Base-by-base conservation (phyloP, 1,140 invertebrate species). In the Metopolophium dirhodum region DNA sequence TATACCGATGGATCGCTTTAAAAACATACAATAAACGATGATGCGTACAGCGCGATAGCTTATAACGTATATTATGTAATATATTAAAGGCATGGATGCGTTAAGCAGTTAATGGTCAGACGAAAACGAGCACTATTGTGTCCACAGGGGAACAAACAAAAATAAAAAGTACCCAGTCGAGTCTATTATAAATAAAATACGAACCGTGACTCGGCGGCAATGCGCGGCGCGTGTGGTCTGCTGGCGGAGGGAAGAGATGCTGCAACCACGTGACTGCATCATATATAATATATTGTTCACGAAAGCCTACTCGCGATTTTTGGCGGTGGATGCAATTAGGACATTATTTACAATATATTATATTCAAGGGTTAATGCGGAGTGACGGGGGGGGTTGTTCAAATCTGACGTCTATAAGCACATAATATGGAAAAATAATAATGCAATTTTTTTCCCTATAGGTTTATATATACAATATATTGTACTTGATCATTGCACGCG, bases 101-200 rank as follows among this genome's bases (percentile, higher is more conserved):
- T n/a, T 77, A 77, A n/a, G 61, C 61, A n/a, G 61, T 77, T 77
- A 77, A 77, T 77, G 61, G n/a, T 77, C 61, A 77, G 61, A 77
- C 14, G 30, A 77, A 35, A 77, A 77, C 30, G n/a, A 77, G n/a
- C 61, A 77, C 61, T 77, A 77, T 77, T 77, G 61, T 77, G 61
- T 77, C 61, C 61, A 77, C 18, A 18, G 61, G n/a, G 61, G 61
- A 77, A 77, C 61, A 77, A 77, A 77, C 30, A 77, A 77, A 77
- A 77, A 54, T 22, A 77, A 77, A 77, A n/a, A 68, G 30, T n/a
- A 77, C 61, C n/a, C 14, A 35, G 61, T n/a, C 61, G 61, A 77
- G 30, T 77, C 61, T 77, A 77, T 77, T 77, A 77, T 77, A 77
- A 77, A 77, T 77, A 77, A 77, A 77, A 77, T 77, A 77, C 61